Evolutionary conservation across 2,888 invertebrate species (phyloP).

Genomic region (Oeneis ivallda): DNA sequence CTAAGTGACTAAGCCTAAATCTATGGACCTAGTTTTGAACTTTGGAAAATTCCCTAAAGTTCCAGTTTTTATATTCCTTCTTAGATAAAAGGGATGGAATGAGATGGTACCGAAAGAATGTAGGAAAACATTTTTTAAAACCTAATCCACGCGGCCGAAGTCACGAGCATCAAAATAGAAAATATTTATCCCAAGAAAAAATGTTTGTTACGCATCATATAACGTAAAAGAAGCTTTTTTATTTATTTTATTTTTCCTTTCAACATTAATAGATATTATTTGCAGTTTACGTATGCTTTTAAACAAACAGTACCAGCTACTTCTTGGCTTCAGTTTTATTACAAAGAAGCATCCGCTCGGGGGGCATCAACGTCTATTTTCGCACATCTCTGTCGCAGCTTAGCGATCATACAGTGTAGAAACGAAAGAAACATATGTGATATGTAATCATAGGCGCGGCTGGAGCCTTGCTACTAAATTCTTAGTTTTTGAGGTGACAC

Average conservation of each 20-base stretch:
- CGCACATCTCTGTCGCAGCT: slow-evolving; percentile 43
- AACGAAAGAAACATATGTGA: neutral
- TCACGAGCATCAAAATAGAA: neutral
- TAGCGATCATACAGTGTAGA: neutral
- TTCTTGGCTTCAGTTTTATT: slow-evolving; percentile 6
- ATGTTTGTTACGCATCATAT: too few relatives aligned
- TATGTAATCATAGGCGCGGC: neutral
- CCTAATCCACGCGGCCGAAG: neutral
- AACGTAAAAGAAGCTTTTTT: neutral
- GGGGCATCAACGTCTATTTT: slow-evolving; percentile 67
- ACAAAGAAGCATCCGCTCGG: slow-evolving; percentile 40
- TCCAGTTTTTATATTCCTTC: too few relatives aligned
- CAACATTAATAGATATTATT: neutral
- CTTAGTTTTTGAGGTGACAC: neutral
- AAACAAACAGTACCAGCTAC: slow-evolving; percentile 18
- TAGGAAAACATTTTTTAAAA: too few relatives aligned
- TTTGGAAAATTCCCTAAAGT: too few relatives aligned
- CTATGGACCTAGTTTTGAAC: too few relatives aligned
- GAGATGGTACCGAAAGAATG: too few relatives aligned
- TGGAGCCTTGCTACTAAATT: neutral
- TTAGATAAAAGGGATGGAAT: too few relatives aligned
- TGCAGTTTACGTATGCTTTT: neutral
- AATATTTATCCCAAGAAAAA: too few relatives aligned
- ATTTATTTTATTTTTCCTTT: neutral
- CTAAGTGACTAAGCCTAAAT: too few relatives aligned